Evolutionary conservation across 2,113 vertebrate genomes (phyloP).

Genomic region (Phalacrocorax aristotelis): DNA sequence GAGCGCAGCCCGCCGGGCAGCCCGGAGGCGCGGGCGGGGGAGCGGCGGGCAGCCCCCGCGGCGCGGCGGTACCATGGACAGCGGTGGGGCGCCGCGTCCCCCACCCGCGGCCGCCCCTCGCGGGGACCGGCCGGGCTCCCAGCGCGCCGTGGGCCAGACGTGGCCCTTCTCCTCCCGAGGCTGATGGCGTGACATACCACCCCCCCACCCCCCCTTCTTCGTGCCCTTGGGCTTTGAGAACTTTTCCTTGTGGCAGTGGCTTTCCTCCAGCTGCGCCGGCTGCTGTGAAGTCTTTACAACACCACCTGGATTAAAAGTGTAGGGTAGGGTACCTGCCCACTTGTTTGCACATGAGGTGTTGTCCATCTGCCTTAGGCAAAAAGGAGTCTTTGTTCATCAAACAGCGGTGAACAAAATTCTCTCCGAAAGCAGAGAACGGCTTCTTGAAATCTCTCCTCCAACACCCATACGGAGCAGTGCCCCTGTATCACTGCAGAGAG

Average conservation of each 20-base stretch:
- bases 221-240: fast-evolving
- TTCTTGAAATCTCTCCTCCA: not conserved
- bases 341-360: not conserved
- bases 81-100: not conserved
- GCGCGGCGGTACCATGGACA: slow-evolving; percentile 54
- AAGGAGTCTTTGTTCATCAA: not conserved
- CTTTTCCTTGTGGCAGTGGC: fast-evolving
- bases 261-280: not conserved
- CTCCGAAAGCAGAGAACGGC: not conserved
- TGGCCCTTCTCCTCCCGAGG: not conserved
- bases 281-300: not conserved
- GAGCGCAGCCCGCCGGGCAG: fast-evolving
- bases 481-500: not conserved
- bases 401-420: no score
- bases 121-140: no score
- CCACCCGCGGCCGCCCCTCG: not conserved
- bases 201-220: not conserved
- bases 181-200: fast-evolving
- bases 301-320: fast-evolving
- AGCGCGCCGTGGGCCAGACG: no score
- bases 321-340: fast-evolving
- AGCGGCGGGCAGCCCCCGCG: not conserved
- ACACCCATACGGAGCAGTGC: fast-evolving
- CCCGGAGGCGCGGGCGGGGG: not conserved
- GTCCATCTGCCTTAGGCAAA: fast-evolving